These are phyloP conservation scores for Sternarchorhynchus goeldii DNA, from an alignment of 2,797 vertebrate genomes.

Conservation along the genomic window DNA sequence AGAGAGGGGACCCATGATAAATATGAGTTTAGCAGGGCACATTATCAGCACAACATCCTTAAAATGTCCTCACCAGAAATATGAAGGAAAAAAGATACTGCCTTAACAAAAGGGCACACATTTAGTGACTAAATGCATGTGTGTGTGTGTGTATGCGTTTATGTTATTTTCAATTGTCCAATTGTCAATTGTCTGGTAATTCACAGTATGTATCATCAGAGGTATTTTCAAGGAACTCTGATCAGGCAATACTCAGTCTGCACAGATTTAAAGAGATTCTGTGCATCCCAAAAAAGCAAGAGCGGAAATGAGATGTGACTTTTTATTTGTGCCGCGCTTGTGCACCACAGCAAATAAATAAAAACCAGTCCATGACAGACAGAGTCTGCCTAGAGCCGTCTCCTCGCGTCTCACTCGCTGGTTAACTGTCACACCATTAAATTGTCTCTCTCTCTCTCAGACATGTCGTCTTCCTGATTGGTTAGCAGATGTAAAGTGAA, in stretches of 20 bases:
- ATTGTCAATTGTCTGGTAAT: constrained; percentile 54
- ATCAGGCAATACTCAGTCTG: constrained; percentile 71
- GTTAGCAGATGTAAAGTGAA: constrained; percentile 98
- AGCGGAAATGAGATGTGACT: constrained; percentile 84
- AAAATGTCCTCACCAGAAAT: constrained; percentile 44
- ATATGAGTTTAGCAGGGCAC: too few relatives aligned
- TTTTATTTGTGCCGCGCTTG: constrained; percentile 78
- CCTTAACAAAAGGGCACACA: constrained; percentile 41
- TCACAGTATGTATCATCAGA: constrained; percentile 63
- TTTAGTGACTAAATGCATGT: constrained; percentile 35
- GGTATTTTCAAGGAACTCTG: constrained; percentile 73
- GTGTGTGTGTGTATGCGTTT: constrained; percentile 20
- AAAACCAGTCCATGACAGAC: constrained; percentile 91
- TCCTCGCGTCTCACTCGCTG: constrained; percentile 82
- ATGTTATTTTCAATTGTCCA: constrained; percentile 60
- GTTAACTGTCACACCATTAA: constrained; percentile 96
- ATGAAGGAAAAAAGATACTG: neutral
- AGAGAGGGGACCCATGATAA: constrained; percentile 39
- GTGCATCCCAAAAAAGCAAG: constrained; percentile 77
- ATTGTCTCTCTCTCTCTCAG: constrained; percentile 80
- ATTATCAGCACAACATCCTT: constrained; percentile 43
- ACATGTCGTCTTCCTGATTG: constrained; percentile 92
- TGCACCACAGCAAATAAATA: constrained; percentile 89
- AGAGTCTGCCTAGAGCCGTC: constrained; percentile 79
- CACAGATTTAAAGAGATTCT: constrained; percentile 76